phyloP scores from a whole-genome alignment of 2,797 vertebrate species.

The Protosalanx chinensis region DNA sequence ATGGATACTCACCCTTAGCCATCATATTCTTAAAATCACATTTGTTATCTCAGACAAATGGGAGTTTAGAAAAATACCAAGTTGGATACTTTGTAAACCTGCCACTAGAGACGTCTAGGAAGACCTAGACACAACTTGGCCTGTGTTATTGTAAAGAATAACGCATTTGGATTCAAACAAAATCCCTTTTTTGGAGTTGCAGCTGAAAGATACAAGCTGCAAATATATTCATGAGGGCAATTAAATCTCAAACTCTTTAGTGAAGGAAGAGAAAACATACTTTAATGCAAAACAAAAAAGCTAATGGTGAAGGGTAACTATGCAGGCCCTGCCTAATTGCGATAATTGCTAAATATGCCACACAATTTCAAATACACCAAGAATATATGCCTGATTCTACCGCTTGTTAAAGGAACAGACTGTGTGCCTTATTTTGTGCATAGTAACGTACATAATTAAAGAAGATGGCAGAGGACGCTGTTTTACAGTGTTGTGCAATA shows the following conservation, averaged over 20 bases:
- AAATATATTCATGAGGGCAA: slow-evolving; percentile 19
- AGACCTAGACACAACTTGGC: too few relatives aligned
- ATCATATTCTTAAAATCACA: too few relatives aligned
- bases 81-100: too few relatives aligned
- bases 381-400: slow-evolving; percentile 16
- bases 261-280: slow-evolving; percentile 21
- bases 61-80: too few relatives aligned
- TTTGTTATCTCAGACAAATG: too few relatives aligned
- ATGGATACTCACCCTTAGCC: not conserved
- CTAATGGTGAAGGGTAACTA: slow-evolving; percentile 3
- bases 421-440: slow-evolving; percentile 24
- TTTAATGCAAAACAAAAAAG: slow-evolving; percentile 17
- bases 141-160: too few relatives aligned
- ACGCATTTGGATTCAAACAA: not conserved
- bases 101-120: too few relatives aligned
- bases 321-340: slow-evolving; percentile 28
- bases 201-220: not conserved
- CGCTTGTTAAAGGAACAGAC: slow-evolving; percentile 29
- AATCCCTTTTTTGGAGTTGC: not conserved
- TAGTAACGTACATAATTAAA: slow-evolving; percentile 47
- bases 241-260: slow-evolving; percentile 11
- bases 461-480: slow-evolving; percentile 34
- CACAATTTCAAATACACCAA: slow-evolving; percentile 24
- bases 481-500: slow-evolving; percentile 36
- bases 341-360: slow-evolving; percentile 30